Base-by-base conservation (phyloP, 2,888 invertebrate genomes). In the Apoda limacodes region DNA sequence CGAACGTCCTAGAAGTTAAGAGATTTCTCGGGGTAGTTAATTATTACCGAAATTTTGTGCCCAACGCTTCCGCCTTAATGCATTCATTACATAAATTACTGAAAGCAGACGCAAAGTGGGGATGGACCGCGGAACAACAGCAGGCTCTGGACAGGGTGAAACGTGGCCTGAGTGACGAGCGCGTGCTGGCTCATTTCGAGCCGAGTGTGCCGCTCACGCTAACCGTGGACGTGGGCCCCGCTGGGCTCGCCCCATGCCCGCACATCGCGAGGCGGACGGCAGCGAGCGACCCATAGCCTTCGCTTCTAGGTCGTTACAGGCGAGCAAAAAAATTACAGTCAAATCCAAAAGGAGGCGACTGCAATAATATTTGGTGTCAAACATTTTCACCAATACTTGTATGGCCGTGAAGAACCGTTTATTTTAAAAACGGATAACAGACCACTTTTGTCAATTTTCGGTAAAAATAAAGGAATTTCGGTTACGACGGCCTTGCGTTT, bases 261-360 rank as follows among this genome's bases (percentile, higher is more conserved):
- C n/a, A n/a, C n/a, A n/a, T n/a, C n/a, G n/a, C n/a, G n/a, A n/a
- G n/a, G n/a, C n/a, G n/a, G n/a, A n/a, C n/a, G n/a, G n/a, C n/a
- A n/a, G n/a, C 6, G 43, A 48, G 28, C 34, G 36, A 6, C 47
- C 48, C 0, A 25, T 50, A 1, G 40, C 45, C 0, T 49, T 26
- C 17, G 50, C 47, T 1, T 53, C 51, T 1, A 35, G 50, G 1
- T 43, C 46, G 1, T 26, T 51, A 1, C n/a, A n/a, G n/a, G n/a
- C n/a, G n/a, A n/a, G n/a, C n/a, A n/a, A n/a, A n/a, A n/a, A n/a
- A n/a, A n/a, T n/a, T n/a, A n/a, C n/a, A 37, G 33, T 5, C 2
- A 35, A 1, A 44, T 45, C 1, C 46, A 48, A 27, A 48, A 39
- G 25, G 40, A 38, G 11, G 40, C 36, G 2, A 37, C 35, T 6